These are phyloP conservation scores for Hippopotamyrus pictus DNA, from an alignment of 2,797 vertebrate species.

Conservation along the genomic window DNA sequence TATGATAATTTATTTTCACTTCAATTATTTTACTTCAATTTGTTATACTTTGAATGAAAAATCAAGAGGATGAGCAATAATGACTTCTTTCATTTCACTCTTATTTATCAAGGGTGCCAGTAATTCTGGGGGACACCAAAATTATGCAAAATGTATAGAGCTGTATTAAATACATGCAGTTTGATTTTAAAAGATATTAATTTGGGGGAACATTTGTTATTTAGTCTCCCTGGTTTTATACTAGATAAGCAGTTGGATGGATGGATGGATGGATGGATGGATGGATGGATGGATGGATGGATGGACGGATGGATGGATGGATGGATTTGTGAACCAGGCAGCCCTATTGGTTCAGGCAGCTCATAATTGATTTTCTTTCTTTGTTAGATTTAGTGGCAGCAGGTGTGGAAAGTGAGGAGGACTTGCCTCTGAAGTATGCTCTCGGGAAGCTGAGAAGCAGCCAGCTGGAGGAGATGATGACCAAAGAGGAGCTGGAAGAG, in stretches of 20 bases:
- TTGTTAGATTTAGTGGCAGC: constrained; percentile 35
- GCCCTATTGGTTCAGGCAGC: background rate
- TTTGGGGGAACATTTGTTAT: background rate
- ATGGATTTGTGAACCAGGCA: background rate
- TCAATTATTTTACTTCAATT: background rate
- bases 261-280: background rate
- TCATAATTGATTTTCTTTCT: background rate
- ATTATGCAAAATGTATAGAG: background rate
- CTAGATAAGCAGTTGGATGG: background rate
- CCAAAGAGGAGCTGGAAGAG: constrained; percentile 83
- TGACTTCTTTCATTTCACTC: background rate
- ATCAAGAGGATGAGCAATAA: background rate
- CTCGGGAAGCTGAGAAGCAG: constrained; percentile 82
- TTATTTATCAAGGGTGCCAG: background rate
- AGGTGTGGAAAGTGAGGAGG: constrained; percentile 24
- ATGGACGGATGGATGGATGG: background rate
- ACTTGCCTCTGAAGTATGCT: constrained; percentile 70
- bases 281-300: background rate
- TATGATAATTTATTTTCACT: background rate
- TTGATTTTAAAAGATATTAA: background rate
- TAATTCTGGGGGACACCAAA: background rate
- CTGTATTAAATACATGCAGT: background rate
- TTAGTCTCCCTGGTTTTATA: background rate
- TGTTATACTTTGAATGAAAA: background rate
- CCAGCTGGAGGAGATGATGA: constrained; percentile 85